Evolutionary conservation across 2,113 vertebrate genomes (phyloP).

Genomic region (Motacilla alba): DNA sequence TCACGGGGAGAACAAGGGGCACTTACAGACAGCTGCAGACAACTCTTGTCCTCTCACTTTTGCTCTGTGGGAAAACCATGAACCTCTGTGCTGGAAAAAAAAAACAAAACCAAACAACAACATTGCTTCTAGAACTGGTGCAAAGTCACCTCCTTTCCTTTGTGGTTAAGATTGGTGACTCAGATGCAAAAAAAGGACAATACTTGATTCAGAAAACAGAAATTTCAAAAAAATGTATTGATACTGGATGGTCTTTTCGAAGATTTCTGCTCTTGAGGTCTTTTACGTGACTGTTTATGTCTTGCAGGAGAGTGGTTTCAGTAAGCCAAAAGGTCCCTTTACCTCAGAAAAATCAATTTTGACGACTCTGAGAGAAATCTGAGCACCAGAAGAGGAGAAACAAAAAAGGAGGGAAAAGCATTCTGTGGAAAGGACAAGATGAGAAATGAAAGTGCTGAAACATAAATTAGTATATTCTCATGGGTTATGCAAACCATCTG

Average conservation of each 20-base stretch:
- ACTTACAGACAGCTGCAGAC: neutral
- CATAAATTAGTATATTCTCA: constrained; percentile 66
- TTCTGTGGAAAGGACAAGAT: constrained; percentile 35
- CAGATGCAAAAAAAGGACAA: neutral
- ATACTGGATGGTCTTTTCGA: neutral
- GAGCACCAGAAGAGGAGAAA: neutral
- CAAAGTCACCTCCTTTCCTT: neutral
- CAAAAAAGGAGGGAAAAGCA: constrained; percentile 22
- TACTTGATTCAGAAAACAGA: neutral
- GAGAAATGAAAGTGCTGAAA: constrained; percentile 59
- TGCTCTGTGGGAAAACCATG: neutral
- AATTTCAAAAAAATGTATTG: neutral
- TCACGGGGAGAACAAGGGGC: accelerated
- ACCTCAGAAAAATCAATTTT: constrained; percentile 26
- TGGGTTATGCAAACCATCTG: constrained; percentile 51
- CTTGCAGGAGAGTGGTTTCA: neutral
- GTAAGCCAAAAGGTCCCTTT: neutral
- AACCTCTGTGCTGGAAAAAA: neutral
- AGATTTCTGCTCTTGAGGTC: neutral
- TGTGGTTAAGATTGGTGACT: neutral
- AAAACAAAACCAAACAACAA: neutral
- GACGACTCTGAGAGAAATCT: neutral
- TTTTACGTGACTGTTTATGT: neutral
- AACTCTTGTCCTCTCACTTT: neutral
- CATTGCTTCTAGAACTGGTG: neutral